Evolutionary conservation across 2,888 invertebrate species (phyloP).

Genomic region (Lypha dubia): DNA sequence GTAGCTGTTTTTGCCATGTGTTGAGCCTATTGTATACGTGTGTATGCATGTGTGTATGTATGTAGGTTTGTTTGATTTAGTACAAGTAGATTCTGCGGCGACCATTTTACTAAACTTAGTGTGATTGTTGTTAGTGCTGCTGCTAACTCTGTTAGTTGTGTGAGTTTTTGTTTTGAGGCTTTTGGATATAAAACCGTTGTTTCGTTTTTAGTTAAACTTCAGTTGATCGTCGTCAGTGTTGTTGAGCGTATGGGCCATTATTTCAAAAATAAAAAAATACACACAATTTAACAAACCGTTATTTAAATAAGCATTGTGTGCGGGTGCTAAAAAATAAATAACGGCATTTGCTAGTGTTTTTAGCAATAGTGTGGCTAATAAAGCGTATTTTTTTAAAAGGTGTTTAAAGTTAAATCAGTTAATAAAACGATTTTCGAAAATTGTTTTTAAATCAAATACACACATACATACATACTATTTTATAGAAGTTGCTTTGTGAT

Average conservation of each 20-base stretch:
- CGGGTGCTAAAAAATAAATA: conserved; percentile 57
- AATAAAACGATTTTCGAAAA: not conserved
- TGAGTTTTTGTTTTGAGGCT: conserved; percentile 53
- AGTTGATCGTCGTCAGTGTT: conserved; percentile 78
- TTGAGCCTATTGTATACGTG: conserved; percentile 20
- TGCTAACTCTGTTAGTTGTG: conserved; percentile 39
- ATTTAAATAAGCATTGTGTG: conserved; percentile 56
- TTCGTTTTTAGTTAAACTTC: conserved; percentile 75
- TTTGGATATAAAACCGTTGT: conserved; percentile 77
- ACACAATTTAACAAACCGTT: conserved; percentile 56
- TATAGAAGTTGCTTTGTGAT: not conserved
- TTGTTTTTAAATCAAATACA: not conserved
- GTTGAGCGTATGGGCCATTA: conserved; percentile 72
- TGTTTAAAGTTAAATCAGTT: not conserved
- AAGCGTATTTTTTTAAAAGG: conserved; percentile 10
- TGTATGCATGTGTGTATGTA: not conserved
- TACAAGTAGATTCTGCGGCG: conserved; percentile 27
- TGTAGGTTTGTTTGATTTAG: not conserved
- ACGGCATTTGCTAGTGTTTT: conserved; percentile 52
- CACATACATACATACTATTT: too few species aligned
- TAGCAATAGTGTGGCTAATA: conserved; percentile 48
- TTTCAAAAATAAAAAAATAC: not conserved
- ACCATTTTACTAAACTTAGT: conserved; percentile 55
- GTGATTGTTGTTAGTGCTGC: conserved; percentile 37
- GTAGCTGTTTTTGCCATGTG: conserved; percentile 7